Base-by-base conservation (phyloP, 2,888 invertebrate species). In the Dolomedes plantarius region DNA sequence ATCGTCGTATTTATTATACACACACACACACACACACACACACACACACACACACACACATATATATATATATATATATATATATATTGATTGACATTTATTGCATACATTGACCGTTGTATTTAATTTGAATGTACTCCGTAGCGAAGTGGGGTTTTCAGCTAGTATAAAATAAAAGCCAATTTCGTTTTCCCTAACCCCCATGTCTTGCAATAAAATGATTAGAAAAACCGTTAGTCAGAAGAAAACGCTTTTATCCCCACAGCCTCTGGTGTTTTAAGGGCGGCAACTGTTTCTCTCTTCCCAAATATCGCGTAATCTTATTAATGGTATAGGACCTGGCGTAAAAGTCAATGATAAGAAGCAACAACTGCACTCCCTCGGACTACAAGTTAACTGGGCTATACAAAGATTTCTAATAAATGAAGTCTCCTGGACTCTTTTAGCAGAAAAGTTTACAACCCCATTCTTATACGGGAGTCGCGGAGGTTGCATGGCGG, bases 321-420 rank as follows among this genome's bases (percentile, higher is more conserved):
- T 56, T 56, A 56, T 56, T 56, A 56, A 56, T 56, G 56, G 11
- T 16, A 46, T 16, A 16, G n/a, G 46, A 16, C 46, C 46, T 7
- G 46, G 56, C 56, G 7, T 56, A 56, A 56, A 56, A 56, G 56
- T 56, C 56, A 56, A 56, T 56, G 56, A 23, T 23, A 56, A 56
- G 56, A 56, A 56, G 56, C 56, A 56, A 56, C 56, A 56, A 56
- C 56, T 56, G 56, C 56, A 23, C 2, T 23, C 1, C 19, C 3
- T 5, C 46, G 16, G 46, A 11, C 46, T 13, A 56, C 23, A 5
- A 56, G 56, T 23, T 56, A 19, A 56, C 23, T 56, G 56, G 56
- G 56, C 56, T 23, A n/a, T n/a, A 16, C 23, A 56, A 23, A 56
- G 56, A 56, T 56, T 56, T 23, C 56, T 56, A 56, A 56, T 56